These are phyloP conservation scores for Brachionus sp. DNA, from an alignment of 1,140 invertebrate genomes.

Conservation along the genomic window DNA sequence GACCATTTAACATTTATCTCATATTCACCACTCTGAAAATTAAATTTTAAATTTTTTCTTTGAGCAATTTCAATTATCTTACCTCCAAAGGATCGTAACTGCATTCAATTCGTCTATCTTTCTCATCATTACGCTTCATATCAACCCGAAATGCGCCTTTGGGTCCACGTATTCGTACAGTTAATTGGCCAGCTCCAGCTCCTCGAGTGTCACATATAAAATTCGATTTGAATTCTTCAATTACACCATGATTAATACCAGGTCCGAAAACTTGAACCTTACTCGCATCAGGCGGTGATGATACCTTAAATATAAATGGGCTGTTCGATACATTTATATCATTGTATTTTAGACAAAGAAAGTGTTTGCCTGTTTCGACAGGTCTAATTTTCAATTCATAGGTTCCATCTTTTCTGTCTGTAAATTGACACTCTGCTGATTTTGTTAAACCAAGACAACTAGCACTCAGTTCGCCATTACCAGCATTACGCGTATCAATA, in stretches of 20 bases:
- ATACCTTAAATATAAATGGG: constrained; percentile 68
- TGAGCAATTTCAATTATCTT: not conserved
- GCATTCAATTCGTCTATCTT: constrained; percentile 94
- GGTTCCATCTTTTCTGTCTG: constrained; percentile 94
- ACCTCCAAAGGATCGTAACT: constrained; percentile 95
- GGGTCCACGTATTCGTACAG: constrained; percentile 90
- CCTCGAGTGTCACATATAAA: constrained; percentile 97
- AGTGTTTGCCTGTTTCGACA: constrained; percentile 85
- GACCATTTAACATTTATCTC: constrained; percentile 97
- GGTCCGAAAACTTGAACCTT: constrained; percentile 71
- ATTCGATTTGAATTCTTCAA: constrained; percentile 88
- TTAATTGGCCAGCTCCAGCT: constrained; percentile 80
- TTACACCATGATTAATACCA: constrained; percentile 89
- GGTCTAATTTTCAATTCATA: constrained; percentile 91
- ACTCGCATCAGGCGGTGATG: constrained; percentile 89
- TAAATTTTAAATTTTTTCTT: not conserved
- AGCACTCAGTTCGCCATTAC: constrained; percentile 84
- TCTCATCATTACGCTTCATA: constrained; percentile 96
- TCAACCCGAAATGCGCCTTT: constrained; percentile 97
- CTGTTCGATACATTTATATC: not conserved
- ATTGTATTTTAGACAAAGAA: constrained; percentile 65
- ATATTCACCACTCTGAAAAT: constrained; percentile 73
- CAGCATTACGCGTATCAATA: constrained; percentile 90
- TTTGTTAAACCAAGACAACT: constrained; percentile 86
- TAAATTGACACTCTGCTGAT: constrained; percentile 88